Evolutionary conservation across 2,113 vertebrate species (phyloP), one percentile per base, ranked within the genome.

Genomic region (Pampusana beccarii): DNA sequence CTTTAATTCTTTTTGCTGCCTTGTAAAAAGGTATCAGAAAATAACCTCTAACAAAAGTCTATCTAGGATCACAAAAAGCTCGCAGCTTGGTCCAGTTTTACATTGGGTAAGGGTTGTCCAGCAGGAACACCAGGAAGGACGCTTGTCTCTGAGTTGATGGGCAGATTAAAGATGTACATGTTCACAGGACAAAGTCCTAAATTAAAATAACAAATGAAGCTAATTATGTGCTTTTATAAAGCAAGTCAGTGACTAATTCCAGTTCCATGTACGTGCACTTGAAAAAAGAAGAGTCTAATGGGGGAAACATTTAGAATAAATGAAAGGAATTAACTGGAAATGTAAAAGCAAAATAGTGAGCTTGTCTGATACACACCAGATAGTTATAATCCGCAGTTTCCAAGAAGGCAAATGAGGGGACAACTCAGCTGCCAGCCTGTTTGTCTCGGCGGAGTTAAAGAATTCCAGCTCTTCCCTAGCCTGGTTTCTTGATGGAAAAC

Each of bases 321-420:
- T 40, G 13, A 36, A 92, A 69, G 19, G 50, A 75, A 77, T 42
- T 0, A 88, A 42, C 20, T 56, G 67, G 60, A 78, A 92, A 62
- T 51, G 13, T 31, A 73, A 94, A 88, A 80, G 3, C 19, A 48
- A 71, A 72, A 75, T 3, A 81, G 69, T 8, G 17, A 87, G 14
- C 33, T 79, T 88, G 61, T 65, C 48, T 88, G 64, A 54, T 48
- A 40, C 0, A 1, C 10, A 36, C 3, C 1, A 0, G 1, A 10
- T 5, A 62, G 71, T 29, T 77, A 31, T 12, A 62, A 85, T 8
- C 16, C 38, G 46, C 66, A 48, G 48, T 36, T 75, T 85, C 65
- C 51, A 57, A 4, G 9, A 48, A 62, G 31, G 34, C 66, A 75
- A 51, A 58, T 2, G 3, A 46, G 34, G 8, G 23, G n/a, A 15